A percentile compares a stretch with the other conserved stretches of the same genome.
These are phyloP conservation scores for Chunga burmeisteri DNA, from an alignment of 2,113 vertebrate genomes.

Conservation along the genomic window DNA sequence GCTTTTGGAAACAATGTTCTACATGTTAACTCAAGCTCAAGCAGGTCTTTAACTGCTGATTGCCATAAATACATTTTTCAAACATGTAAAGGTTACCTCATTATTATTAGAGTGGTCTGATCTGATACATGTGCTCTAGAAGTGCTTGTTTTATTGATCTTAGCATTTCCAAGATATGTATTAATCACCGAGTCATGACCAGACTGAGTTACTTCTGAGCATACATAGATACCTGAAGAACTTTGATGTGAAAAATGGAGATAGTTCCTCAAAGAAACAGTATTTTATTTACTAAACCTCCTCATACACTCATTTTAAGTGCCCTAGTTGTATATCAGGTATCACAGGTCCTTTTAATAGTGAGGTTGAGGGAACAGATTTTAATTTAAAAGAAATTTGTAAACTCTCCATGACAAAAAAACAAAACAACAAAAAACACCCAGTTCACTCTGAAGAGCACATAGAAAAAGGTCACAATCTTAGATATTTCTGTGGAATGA, in stretches of 20 bases:
- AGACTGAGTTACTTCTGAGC: background rate
- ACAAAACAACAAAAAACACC: fast-evolving
- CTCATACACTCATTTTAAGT: background rate
- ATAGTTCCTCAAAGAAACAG: background rate
- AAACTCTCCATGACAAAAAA: background rate
- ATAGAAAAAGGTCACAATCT: background rate
- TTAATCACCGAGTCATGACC: slow-evolving; percentile 4
- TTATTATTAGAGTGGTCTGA: background rate
- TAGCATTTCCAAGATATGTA: background rate
- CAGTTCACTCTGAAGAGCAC: background rate
- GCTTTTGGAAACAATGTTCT: background rate
- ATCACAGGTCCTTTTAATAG: background rate
- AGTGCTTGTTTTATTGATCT: slow-evolving; percentile 4
- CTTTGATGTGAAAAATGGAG: background rate
- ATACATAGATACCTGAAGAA: background rate
- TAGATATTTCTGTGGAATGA: background rate
- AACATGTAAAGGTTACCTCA: background rate
- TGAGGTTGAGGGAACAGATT: background rate
- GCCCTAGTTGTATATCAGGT: background rate
- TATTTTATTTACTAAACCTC: background rate
- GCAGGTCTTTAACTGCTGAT: background rate
- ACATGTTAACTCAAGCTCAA: background rate
- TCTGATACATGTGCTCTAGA: background rate
- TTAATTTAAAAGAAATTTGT: background rate
- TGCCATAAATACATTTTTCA: background rate